Evolutionary conservation across 2,797 vertebrate genomes (phyloP).

Genomic region (Salmo trutta): DNA sequence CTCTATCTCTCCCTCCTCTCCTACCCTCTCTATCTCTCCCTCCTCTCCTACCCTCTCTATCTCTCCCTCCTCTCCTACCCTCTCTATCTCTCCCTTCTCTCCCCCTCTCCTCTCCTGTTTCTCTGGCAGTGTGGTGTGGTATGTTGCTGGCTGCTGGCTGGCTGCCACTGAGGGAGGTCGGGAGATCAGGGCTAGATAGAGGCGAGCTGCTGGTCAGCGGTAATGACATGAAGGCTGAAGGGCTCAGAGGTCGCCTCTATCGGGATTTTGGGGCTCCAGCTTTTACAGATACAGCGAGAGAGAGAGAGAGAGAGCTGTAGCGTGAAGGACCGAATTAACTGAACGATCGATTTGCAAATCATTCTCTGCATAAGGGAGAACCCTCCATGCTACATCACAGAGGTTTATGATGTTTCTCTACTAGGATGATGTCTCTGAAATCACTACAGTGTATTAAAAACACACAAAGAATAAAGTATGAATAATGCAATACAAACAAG

Average conservation of each 20-base stretch:
- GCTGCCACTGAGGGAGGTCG: constrained; percentile 65
- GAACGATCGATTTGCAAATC: constrained; percentile 13
- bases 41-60: constrained; percentile 15
- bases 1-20: constrained; percentile 31
- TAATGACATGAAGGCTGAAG: constrained; percentile 75
- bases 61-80: constrained; percentile 13
- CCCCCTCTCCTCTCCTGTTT: background rate
- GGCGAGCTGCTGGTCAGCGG: constrained; percentile 72
- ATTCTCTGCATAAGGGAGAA: constrained; percentile 12
- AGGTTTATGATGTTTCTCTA: constrained; percentile 47
- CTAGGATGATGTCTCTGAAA: constrained; percentile 45
- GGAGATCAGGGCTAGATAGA: constrained; percentile 70
- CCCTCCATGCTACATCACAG: background rate
- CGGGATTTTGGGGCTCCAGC: constrained; percentile 53
- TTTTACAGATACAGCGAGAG: constrained; percentile 50
- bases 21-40: background rate
- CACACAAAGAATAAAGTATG: constrained; percentile 38
- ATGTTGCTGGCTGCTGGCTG: constrained; percentile 35
- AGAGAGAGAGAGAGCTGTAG: constrained; percentile 26
- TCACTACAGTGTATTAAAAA: constrained; percentile 43
- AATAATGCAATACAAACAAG: constrained; percentile 59
- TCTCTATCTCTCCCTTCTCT: constrained; percentile 16
- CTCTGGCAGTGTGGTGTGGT: constrained; percentile 20
- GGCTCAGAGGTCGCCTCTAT: constrained; percentile 60
- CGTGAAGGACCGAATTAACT: background rate